phyloP scores from a whole-genome alignment of 2,888 invertebrate genomes.

The Ernsta delagoae region DNA sequence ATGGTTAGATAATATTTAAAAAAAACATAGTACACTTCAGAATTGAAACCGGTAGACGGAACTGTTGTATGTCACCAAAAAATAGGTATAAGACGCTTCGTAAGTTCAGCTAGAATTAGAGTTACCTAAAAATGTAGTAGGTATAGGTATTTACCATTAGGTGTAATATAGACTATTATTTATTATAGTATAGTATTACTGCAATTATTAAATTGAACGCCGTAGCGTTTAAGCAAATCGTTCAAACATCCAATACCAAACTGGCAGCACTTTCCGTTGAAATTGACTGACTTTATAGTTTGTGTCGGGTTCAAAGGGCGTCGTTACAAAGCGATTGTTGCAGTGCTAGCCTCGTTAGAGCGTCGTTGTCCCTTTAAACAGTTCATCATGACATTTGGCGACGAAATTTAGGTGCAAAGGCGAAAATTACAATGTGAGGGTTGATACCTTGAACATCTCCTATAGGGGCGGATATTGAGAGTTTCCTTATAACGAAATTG shows the following conservation, averaged over 20 bases:
- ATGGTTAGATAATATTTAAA: too few relatives aligned
- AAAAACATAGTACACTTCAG: too few relatives aligned
- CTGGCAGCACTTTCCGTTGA: conserved; percentile 4
- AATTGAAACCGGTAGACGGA: too few relatives aligned
- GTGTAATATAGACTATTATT: too few relatives aligned
- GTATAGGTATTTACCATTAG: too few relatives aligned
- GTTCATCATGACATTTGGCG: conserved; percentile 36
- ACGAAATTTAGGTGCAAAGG: conserved; percentile 18
- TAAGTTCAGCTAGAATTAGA: too few relatives aligned
- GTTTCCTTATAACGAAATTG: conserved; percentile 7
- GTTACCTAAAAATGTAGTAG: too few relatives aligned
- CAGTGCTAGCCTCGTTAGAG: conserved; percentile 38
- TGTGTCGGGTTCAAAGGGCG: conserved; percentile 32
- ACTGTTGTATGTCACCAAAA: too few relatives aligned
- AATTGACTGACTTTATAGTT: conserved; percentile 41
- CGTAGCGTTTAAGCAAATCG: neutral
- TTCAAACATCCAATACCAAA: neutral
- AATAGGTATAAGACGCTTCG: too few relatives aligned
- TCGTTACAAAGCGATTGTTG: conserved; percentile 44
- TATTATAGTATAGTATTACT: too few relatives aligned
- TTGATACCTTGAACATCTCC: conserved; percentile 13
- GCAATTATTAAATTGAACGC: too few relatives aligned
- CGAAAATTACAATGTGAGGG: conserved; percentile 21
- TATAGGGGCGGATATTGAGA: conserved; percentile 25
- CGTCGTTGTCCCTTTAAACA: conserved; percentile 37